Evolutionary conservation across 1,140 invertebrate species (phyloP).

Genomic region (Dendroctonus valens): DNA sequence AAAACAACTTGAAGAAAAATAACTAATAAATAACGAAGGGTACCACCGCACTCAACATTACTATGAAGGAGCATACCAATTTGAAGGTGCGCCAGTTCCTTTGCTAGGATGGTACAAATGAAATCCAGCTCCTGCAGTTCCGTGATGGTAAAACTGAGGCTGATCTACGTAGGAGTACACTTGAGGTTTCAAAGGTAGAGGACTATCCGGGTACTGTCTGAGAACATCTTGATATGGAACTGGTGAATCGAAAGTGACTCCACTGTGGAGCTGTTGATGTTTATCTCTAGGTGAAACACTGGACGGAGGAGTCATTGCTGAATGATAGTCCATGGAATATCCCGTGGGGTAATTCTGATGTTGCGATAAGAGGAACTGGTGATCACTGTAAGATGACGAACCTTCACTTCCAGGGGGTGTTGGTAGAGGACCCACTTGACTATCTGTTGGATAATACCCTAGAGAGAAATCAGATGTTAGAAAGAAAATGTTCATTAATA

Average conservation of each 20-base stretch:
- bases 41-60: constrained; percentile 41
- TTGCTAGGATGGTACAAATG: constrained; percentile 82
- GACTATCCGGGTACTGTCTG: constrained; percentile 66
- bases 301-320: constrained; percentile 92
- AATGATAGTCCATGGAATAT: constrained; percentile 79
- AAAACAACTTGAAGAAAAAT: too few relatives aligned
- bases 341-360: constrained; percentile 60
- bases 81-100: constrained; percentile 59
- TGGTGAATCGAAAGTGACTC: constrained; percentile 48
- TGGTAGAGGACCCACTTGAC: constrained; percentile 68
- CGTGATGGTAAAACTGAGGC: constrained; percentile 80
- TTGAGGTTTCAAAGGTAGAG: constrained; percentile 86
- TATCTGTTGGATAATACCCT: constrained; percentile 46
- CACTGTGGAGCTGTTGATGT: constrained; percentile 60
- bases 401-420: constrained; percentile 84
- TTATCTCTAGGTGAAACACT: constrained; percentile 92
- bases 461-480: constrained; percentile 6
- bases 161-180: constrained; percentile 77
- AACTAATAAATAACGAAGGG: too few relatives aligned
- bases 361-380: constrained; percentile 66
- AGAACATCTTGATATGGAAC: constrained; percentile 59
- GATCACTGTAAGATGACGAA: constrained; percentile 67
- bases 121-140: constrained; percentile 70
- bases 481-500: not conserved
- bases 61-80: constrained; percentile 78